A percentile compares a stretch with the other conserved stretches of the same genome.
phyloP scores from a whole-genome alignment of 2,113 vertebrate genomes.

The Cynoglossus semilaevis region DNA sequence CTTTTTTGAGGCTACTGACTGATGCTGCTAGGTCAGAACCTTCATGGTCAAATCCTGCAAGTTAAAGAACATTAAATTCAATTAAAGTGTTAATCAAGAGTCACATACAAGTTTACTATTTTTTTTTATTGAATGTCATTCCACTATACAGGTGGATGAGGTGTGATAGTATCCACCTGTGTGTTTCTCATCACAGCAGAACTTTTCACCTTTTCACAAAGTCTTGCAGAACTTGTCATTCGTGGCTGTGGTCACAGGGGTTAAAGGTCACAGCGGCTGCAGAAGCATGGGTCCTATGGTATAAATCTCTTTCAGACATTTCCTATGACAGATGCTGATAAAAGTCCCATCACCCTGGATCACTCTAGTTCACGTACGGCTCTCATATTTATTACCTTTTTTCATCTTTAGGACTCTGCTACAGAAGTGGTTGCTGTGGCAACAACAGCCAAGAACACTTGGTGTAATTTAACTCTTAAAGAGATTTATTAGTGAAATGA shows the following conservation, averaged over 20 bases:
- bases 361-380: background rate
- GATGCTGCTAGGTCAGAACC: no score
- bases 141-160: no score
- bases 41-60: no score
- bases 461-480: slow-evolving; percentile 27
- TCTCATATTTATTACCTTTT: slow-evolving; percentile 25
- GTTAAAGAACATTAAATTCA: no score
- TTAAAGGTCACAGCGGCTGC: slow-evolving; percentile 62
- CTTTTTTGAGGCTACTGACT: no score
- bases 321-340: no score
- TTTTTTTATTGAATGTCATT: background rate
- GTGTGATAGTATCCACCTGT: no score
- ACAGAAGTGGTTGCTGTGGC: slow-evolving; percentile 37
- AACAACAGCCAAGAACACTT: slow-evolving; percentile 34
- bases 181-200: slow-evolving; percentile 7
- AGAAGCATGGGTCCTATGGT: slow-evolving; percentile 50
- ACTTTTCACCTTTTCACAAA: slow-evolving; percentile 39
- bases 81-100: no score
- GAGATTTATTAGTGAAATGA: slow-evolving; percentile 60
- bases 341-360: no score
- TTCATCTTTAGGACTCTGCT: slow-evolving; percentile 8
- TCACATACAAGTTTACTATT: no score
- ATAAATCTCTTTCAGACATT: slow-evolving; percentile 22
- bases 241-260: slow-evolving; percentile 58
- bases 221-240: slow-evolving; percentile 60